Evolutionary conservation across 2,888 invertebrate species (phyloP).

Genomic region (Chalcis sispes): DNA sequence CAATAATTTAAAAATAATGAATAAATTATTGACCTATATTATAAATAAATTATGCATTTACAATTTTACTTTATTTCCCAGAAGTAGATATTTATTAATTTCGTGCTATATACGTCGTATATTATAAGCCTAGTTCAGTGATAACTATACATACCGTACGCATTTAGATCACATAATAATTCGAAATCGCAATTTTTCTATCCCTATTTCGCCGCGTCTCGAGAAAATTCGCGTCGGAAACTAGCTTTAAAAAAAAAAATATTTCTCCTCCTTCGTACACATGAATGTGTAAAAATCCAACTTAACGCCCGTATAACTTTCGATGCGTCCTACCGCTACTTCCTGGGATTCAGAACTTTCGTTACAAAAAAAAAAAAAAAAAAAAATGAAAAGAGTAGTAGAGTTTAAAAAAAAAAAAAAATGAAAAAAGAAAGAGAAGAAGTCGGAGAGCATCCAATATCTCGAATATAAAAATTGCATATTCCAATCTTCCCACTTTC

Average conservation of each 20-base stretch:
- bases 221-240: not conserved
- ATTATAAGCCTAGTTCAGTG: no score
- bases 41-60: constrained; percentile 18
- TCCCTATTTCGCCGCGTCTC: not conserved
- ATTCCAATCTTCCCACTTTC: constrained; percentile 39
- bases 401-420: not conserved
- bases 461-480: constrained; percentile 45
- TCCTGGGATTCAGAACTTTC: constrained; percentile 9
- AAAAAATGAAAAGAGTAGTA: no score
- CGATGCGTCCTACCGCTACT: not conserved
- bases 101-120: no score
- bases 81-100: constrained; percentile 13
- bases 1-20: no score
- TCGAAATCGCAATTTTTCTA: constrained; percentile 10
- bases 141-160: no score
- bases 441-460: constrained; percentile 11
- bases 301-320: constrained; percentile 11
- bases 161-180: not conserved
- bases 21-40: constrained; percentile 29
- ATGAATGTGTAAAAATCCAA: constrained; percentile 28
- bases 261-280: not conserved
- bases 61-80: not conserved
- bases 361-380: not conserved
- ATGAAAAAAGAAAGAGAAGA: not conserved
- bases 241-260: constrained; percentile 11